Evolutionary conservation across 2,113 vertebrate genomes (phyloP), one percentile per base, ranked within the genome.

Genomic region (Alligator mississippiensis): DNA sequence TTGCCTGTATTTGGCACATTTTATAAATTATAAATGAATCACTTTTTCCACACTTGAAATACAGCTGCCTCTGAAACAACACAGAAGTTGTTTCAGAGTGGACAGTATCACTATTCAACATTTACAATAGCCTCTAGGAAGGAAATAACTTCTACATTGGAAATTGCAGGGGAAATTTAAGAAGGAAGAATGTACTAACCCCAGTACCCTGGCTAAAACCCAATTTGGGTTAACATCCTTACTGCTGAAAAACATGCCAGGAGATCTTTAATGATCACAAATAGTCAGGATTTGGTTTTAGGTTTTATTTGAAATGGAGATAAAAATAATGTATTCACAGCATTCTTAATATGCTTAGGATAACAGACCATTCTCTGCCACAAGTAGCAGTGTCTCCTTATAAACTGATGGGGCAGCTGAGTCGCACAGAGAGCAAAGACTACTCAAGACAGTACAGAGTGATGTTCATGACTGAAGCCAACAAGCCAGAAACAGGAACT

Each of bases 321-420:
- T 83, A 91, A 95, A 93, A 93, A 77, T 68, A 88, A 87, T 77
- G 68, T 64, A 55, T 87, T 91, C 47, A 61, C 72, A 63, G 54
- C 25, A 61, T 54, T 85, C 84, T 12, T 60, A 92, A 77, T 70
- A 60, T 6, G 13, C 70, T 59, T 77, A 68, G 1, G 75, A 66
- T 91, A 90, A 89, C 34, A 85, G 94, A 85, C 15, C 24, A 38
- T 2, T 0, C 18, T 92, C 7, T 93, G 27, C 58, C 63, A 88
- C 91, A 79, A 81, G 80, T 60, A 82, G 25, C 60, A 93, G 15
- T 70, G 62, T 88, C 91, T 91, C 34, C 3, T 80, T 88, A 9
- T 17, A 68, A 59, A 30, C 68, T 61, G 74, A 22, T 55, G 68
- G 68, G 34, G 25, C 28, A 85, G 60, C 30, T 17, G 90, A 83